Evolutionary conservation across 2,888 invertebrate species (phyloP).

Genomic region (Miltochrista miniata): DNA sequence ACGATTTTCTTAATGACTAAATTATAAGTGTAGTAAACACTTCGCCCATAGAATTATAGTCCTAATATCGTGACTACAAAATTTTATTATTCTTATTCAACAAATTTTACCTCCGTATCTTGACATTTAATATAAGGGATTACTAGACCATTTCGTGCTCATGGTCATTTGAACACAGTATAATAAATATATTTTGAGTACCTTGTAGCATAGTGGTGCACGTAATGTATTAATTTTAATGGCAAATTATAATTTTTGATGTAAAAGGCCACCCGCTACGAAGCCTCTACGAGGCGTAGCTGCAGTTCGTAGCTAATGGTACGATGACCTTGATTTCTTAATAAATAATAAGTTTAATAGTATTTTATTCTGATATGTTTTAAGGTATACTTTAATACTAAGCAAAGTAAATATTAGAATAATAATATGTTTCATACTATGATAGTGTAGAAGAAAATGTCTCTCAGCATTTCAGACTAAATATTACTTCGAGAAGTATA

Average conservation of each 20-base stretch:
- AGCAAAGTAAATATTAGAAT: no score
- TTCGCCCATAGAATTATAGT: not conserved
- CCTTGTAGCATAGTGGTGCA: slow-evolving; percentile 3
- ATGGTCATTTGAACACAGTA: slow-evolving; percentile 11
- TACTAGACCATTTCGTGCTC: slow-evolving; percentile 17
- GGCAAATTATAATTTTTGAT: slow-evolving; percentile 3
- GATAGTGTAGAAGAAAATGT: no score
- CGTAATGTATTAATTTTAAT: slow-evolving; percentile 9
- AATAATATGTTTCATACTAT: no score
- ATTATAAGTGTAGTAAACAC: not conserved
- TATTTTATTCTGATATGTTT: not conserved
- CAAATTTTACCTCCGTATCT: not conserved
- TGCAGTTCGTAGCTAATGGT: slow-evolving; percentile 10
- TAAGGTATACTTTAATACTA: no score
- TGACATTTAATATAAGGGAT: not conserved
- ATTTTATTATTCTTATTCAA: not conserved
- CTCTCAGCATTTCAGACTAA: no score
- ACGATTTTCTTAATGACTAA: no score
- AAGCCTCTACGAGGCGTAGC: slow-evolving; percentile 6
- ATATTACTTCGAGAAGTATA: no score
- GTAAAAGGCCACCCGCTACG: not conserved
- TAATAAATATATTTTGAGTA: slow-evolving; percentile 20
- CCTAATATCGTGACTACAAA: not conserved
- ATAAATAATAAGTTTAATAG: not conserved
- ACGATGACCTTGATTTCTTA: not conserved